A percentile compares a stretch with the other conserved stretches of the same genome.
These are phyloP conservation scores for Eueremaeus valkanovi DNA, from an alignment of 2,888 invertebrate genomes.

Conservation along the genomic window DNA sequence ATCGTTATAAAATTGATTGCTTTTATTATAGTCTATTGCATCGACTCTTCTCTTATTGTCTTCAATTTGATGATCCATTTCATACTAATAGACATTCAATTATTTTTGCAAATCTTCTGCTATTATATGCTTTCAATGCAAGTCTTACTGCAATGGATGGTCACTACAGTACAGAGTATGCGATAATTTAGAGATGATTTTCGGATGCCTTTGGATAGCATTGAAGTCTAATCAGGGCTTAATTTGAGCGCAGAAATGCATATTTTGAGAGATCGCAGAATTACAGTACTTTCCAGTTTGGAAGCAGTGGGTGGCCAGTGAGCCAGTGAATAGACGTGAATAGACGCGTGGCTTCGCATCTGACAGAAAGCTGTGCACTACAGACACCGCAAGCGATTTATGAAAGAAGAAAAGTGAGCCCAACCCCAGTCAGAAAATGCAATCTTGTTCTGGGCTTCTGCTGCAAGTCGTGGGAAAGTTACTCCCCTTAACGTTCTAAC, in stretches of 20 bases:
- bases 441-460: not conserved
- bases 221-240: not conserved
- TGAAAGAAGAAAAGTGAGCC: slow-evolving; percentile 23
- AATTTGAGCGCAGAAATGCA: not conserved
- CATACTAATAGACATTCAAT: not conserved
- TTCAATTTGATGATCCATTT: not conserved
- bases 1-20: not conserved
- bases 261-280: not conserved
- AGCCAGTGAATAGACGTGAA: too few relatives aligned
- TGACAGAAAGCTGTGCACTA: slow-evolving; percentile 17
- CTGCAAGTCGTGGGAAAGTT: slow-evolving; percentile 22
- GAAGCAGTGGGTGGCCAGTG: slow-evolving; percentile 26
- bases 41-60: too few relatives aligned
- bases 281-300: not conserved
- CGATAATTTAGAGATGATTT: not conserved
- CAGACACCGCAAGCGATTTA: slow-evolving; percentile 12
- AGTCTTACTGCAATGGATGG: too few relatives aligned
- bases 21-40: too few relatives aligned
- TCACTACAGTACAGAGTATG: too few relatives aligned
- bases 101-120: not conserved
- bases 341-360: slow-evolving; percentile 26
- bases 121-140: too few relatives aligned
- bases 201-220: not conserved
- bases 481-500: slow-evolving; percentile 18
- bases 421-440: not conserved